Evolutionary conservation across 2,113 vertebrate species (phyloP).

Genomic region (Misgurnus anguillicaudatus): DNA sequence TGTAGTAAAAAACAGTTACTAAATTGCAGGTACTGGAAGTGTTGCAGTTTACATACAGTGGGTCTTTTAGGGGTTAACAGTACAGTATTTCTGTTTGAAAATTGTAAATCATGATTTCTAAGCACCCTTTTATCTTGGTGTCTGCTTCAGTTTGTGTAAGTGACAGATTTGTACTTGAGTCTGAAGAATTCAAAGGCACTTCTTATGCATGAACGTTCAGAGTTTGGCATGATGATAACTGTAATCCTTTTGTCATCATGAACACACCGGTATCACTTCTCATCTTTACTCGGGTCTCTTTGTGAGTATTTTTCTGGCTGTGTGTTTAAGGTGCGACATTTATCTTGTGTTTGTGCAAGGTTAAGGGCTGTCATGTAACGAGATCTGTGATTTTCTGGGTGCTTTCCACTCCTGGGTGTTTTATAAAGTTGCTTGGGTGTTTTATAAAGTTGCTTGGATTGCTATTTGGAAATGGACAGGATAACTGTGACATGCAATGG

Average conservation of each 20-base stretch:
- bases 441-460: too few relatives aligned
- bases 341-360: neutral
- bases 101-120: neutral
- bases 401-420: neutral
- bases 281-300: neutral
- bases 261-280: neutral
- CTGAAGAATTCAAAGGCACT: neutral
- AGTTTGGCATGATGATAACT: neutral
- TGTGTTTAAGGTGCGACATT: slow-evolving; percentile 13
- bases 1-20: too few relatives aligned
- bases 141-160: neutral
- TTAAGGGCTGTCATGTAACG: neutral
- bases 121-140: neutral
- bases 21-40: too few relatives aligned
- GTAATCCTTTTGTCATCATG: slow-evolving; percentile 5
- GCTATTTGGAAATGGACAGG: neutral
- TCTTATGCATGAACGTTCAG: neutral
- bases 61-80: too few relatives aligned
- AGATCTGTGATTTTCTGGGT: neutral
- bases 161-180: neutral
- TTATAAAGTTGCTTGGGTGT: neutral
- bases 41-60: too few relatives aligned
- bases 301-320: neutral
- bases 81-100: too few relatives aligned
- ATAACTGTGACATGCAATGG: neutral